Conservation (phyloP, 2,888 invertebrate genomes). For the Pteria penguin region DNA sequence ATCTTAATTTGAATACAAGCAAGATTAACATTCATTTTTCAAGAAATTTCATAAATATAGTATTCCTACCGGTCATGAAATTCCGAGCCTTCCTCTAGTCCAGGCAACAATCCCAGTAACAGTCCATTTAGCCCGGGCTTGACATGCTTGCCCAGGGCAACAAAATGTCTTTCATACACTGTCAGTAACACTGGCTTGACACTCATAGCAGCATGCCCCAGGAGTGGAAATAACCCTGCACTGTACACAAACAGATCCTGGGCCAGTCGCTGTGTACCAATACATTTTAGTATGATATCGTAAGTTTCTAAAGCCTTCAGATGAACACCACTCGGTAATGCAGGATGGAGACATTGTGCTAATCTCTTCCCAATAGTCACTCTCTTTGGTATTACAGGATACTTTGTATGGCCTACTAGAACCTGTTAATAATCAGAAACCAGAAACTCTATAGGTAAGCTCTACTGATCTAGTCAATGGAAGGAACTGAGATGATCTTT, state of each 20-base stretch:
- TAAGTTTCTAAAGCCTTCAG: constrained; percentile 94
- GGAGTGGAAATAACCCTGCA: constrained; percentile 91
- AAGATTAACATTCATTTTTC: too few relatives aligned
- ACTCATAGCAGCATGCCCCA: constrained; percentile 93
- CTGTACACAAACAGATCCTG: constrained; percentile 90
- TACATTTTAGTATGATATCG: constrained; percentile 92
- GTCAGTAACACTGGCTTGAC: constrained; percentile 90
- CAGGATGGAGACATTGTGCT: constrained; percentile 96
- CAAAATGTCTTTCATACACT: constrained; percentile 92
- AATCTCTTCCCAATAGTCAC: constrained; percentile 93
- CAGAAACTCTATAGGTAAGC: neutral
- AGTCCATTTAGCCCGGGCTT: constrained; percentile 92
- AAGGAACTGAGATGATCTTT: too few relatives aligned
- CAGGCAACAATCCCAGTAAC: constrained; percentile 92
- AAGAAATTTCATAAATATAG: neutral
- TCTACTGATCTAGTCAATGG: too few relatives aligned
- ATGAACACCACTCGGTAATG: constrained; percentile 94
- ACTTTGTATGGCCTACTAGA: constrained; percentile 88
- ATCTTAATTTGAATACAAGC: too few relatives aligned
- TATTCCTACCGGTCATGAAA: constrained; percentile 86
- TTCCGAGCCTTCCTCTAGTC: constrained; percentile 91
- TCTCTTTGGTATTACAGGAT: constrained; percentile 90
- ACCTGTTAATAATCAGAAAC: constrained; percentile 82
- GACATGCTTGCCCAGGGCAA: constrained; percentile 88
- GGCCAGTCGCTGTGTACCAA: constrained; percentile 88